These are phyloP conservation scores for Clepsis dumicolana DNA, from an alignment of 2,888 invertebrate genomes.

Conservation along the genomic window DNA sequence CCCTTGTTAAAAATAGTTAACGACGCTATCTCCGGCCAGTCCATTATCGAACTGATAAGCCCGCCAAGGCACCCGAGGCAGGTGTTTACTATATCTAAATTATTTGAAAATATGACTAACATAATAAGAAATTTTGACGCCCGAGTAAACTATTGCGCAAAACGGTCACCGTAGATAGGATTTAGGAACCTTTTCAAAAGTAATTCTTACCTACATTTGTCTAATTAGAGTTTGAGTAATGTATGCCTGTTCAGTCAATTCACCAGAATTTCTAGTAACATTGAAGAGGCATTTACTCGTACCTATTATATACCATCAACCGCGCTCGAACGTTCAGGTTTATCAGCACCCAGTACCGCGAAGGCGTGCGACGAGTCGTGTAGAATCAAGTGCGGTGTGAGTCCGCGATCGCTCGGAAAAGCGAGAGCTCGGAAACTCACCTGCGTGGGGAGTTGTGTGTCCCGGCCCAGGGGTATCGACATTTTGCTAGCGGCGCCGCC, in stretches of 20 bases:
- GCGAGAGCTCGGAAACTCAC: constrained; percentile 64
- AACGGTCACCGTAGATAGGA: not conserved
- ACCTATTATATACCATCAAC: not conserved
- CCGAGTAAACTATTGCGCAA: constrained; percentile 5
- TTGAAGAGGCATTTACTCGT: not conserved
- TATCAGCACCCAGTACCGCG: not conserved
- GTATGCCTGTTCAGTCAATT: not conserved
- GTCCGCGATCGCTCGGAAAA: constrained; percentile 50
- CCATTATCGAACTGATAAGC: constrained; percentile 37
- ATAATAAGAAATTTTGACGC: constrained; percentile 17
- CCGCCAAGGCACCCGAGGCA: constrained; percentile 16
- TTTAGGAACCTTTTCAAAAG: not conserved
- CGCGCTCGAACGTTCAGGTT: not conserved
- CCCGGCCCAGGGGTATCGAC: constrained; percentile 85
- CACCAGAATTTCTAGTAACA: not conserved
- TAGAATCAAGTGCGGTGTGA: constrained; percentile 28
- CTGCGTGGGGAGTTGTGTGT: constrained; percentile 82
- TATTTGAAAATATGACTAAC: constrained; percentile 31
- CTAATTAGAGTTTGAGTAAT: not conserved
- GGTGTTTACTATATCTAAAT: constrained; percentile 31
- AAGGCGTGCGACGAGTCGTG: not conserved
- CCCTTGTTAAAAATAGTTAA: constrained; percentile 36
- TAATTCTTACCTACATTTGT: not conserved
- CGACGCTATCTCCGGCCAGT: constrained; percentile 32
- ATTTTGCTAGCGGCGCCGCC: constrained; percentile 84